Conservation (phyloP, 2,888 invertebrate genomes). For the Graphium colonna region DNA sequence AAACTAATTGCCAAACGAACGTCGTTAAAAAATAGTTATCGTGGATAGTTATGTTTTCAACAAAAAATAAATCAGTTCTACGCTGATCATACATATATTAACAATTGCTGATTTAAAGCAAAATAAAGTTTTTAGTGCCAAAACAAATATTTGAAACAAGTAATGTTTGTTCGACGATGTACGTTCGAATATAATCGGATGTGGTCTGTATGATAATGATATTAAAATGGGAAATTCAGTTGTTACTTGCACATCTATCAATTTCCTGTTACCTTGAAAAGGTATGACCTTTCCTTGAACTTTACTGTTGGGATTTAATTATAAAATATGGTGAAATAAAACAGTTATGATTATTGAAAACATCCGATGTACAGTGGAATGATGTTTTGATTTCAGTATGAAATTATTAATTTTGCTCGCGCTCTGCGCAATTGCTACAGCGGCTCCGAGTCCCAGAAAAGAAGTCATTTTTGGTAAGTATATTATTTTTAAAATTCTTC, state of each 20-base stretch:
- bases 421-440: conserved; percentile 49
- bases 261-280: conserved; percentile 4
- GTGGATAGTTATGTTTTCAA: background rate
- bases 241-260: background rate
- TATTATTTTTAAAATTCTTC: background rate
- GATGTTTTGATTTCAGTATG: conserved; percentile 46
- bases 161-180: too few relatives aligned
- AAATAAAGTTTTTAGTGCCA: background rate
- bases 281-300: background rate
- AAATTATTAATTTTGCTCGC: conserved; percentile 50
- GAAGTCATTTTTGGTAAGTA: conserved; percentile 27
- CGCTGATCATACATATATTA: too few relatives aligned
- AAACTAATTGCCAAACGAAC: conserved; percentile 2
- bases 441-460: conserved; percentile 41
- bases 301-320: background rate
- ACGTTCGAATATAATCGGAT: background rate
- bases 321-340: background rate
- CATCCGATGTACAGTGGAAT: background rate
- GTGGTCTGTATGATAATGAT: background rate
- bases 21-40: conserved; percentile 17
- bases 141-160: background rate
- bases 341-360: background rate
- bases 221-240: conserved; percentile 5
- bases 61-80: background rate
- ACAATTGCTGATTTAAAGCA: conserved; percentile 1